Percentiles rank a stretch among this genome's conserved stretches.
Conservation (phyloP, 2,113 vertebrate genomes). For the Chloropsis cyanopogon region DNA sequence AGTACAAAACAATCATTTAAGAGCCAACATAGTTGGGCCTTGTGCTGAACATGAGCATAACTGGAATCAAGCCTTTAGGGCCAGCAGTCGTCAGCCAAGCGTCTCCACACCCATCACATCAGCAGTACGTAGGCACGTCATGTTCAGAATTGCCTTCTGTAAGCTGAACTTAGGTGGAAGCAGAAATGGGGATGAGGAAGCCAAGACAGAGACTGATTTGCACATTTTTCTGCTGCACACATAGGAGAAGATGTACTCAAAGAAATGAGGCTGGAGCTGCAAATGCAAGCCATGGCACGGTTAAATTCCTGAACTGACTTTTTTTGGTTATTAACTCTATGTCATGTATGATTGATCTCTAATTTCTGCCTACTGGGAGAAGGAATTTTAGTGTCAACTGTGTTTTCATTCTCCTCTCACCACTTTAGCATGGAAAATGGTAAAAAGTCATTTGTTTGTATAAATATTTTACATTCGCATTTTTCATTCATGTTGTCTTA, state of each 20-base stretch:
- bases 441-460: constrained; percentile 16
- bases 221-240: background rate
- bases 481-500: background rate
- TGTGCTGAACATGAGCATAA: background rate
- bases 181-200: background rate
- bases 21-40: background rate
- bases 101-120: background rate
- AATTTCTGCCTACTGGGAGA: background rate
- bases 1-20: background rate
- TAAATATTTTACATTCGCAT: background rate
- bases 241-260: background rate
- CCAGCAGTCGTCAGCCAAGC: background rate
- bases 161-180: background rate
- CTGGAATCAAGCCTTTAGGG: background rate
- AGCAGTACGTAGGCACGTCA: fast-evolving
- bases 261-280: background rate
- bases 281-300: background rate
- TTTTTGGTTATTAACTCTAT: background rate
- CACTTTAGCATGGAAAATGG: background rate
- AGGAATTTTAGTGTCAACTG: background rate
- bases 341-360: background rate
- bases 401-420: background rate
- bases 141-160: background rate
- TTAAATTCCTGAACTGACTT: constrained; percentile 15
- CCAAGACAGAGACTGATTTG: background rate